Evolutionary conservation across 2,113 vertebrate genomes (phyloP).

Genomic region (Leucopternis melanops): DNA sequence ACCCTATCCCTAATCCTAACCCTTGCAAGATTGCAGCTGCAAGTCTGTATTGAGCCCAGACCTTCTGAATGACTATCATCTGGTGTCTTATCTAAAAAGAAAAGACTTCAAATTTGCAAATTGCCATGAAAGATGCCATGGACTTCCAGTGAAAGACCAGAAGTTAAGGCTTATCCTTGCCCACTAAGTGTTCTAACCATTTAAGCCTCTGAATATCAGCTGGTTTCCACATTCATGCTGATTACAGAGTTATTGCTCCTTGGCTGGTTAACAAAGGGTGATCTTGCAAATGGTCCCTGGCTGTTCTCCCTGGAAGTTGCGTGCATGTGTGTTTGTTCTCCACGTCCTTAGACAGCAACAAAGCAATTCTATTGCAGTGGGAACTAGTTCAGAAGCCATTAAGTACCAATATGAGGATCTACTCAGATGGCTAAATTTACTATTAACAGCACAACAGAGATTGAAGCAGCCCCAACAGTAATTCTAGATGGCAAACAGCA

Average conservation of each 20-base stretch:
- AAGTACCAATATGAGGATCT: neutral
- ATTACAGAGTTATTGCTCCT: neutral
- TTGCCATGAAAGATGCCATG: neutral
- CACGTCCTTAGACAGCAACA: slow-evolving; percentile 13
- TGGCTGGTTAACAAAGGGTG: neutral
- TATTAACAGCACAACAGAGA: slow-evolving; percentile 31
- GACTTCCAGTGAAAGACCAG: neutral
- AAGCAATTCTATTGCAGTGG: neutral
- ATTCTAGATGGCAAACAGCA: slow-evolving; percentile 6
- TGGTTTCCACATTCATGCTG: neutral
- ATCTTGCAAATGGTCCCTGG: neutral
- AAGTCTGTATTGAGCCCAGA: neutral
- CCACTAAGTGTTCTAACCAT: neutral
- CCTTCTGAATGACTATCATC: neutral
- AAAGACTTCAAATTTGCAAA: neutral
- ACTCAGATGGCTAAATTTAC: slow-evolving; percentile 4
- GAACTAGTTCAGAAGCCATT: slow-evolving; percentile 22
- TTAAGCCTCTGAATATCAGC: neutral
- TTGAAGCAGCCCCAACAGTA: neutral
- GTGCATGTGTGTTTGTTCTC: neutral
- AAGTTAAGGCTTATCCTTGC: neutral
- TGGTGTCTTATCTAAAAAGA: neutral
- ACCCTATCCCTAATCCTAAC: no score
- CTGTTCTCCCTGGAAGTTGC: neutral
- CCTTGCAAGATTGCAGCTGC: neutral